These are phyloP conservation scores for Cotesia chilonis DNA, from an alignment of 1,140 invertebrate species.

Conservation along the genomic window DNA sequence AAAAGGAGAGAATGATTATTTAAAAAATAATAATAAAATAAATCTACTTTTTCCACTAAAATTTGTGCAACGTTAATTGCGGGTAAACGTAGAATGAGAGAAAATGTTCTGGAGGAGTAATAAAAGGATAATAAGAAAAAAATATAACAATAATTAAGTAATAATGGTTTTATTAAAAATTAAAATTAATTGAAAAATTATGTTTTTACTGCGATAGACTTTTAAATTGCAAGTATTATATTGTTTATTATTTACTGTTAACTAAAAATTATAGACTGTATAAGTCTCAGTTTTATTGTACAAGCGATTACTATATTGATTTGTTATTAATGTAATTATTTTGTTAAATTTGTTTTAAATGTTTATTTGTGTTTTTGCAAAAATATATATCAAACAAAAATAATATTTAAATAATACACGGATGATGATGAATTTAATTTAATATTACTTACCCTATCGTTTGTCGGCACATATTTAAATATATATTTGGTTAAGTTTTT, in stretches of 20 bases:
- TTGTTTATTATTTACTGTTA: no score
- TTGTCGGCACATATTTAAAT: no score
- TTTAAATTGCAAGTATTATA: not conserved
- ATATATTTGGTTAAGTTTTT: no score
- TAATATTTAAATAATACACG: not conserved
- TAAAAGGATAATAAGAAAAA: not conserved
- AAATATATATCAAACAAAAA: no score
- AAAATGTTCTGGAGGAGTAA: not conserved
- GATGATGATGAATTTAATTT: not conserved
- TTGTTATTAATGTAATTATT: no score
- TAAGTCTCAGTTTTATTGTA: no score
- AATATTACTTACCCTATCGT: not conserved
- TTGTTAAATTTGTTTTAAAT: not conserved
- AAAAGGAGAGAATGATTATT: not conserved
- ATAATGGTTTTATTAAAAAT: not conserved
- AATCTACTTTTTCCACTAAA: constrained; percentile 30
- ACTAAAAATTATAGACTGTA: no score
- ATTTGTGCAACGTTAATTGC: constrained; percentile 22
- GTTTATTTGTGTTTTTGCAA: no score
- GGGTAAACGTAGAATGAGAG: not conserved
- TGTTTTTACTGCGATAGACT: not conserved
- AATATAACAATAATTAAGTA: not conserved
- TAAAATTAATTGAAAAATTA: not conserved
- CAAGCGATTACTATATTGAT: no score
- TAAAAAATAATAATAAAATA: constrained; percentile 1